Conservation (phyloP, 2,113 vertebrate species). For the Indri indri region DNA sequence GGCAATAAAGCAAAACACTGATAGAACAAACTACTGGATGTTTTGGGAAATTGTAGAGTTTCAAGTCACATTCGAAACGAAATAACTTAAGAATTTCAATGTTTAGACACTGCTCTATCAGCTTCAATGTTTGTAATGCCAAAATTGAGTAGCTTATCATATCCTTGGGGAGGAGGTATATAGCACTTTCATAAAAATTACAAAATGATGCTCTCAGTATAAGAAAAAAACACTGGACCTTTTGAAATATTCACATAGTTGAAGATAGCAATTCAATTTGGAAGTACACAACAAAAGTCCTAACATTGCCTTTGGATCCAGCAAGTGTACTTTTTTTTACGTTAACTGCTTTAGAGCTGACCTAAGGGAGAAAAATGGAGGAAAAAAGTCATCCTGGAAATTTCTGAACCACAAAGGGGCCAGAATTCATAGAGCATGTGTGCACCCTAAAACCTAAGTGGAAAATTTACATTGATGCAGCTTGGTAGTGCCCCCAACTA, state of each 20-base stretch:
- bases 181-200: background rate
- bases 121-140: background rate
- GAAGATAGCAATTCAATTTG: background rate
- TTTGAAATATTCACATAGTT: background rate
- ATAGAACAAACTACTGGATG: background rate
- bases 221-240: background rate
- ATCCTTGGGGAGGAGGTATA: background rate
- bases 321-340: background rate
- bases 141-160: background rate
- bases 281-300: background rate
- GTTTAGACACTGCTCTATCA: background rate
- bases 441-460: background rate
- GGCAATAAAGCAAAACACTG: background rate
- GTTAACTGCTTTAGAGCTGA: background rate
- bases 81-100: background rate
- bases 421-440: background rate
- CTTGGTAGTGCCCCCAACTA: background rate
- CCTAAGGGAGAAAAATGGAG: background rate
- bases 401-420: background rate
- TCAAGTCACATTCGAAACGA: background rate
- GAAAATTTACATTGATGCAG: background rate
- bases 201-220: background rate
- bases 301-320: background rate
- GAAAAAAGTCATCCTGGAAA: background rate
- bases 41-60: background rate